These are phyloP conservation scores for Arbacia lixula DNA, from an alignment of 53 echinoderm and acorn worm genomes.

Conservation along the genomic window DNA sequence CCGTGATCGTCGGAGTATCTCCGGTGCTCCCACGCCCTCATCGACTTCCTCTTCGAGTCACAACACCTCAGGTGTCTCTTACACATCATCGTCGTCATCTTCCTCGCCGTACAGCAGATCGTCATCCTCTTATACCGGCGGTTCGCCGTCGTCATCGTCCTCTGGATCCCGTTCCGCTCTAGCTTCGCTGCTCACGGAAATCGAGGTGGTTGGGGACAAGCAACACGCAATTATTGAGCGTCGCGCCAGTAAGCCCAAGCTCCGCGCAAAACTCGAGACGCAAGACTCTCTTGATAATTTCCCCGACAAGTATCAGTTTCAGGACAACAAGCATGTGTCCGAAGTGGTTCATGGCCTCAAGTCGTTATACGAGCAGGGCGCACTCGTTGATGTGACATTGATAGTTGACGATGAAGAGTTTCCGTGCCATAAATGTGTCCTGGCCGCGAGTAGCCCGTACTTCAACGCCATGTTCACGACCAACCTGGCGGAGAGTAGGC, in stretches of 20 bases:
- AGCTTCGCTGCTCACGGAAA: conserved; percentile 55
- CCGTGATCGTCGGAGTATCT: conserved; percentile 49
- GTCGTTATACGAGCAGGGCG: conserved; percentile 74
- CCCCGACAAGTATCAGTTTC: conserved; percentile 90
- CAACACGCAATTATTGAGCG: conserved; percentile 40
- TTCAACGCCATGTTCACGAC: conserved; percentile 86
- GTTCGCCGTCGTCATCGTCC: not conserved
- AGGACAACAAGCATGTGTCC: conserved; percentile 79
- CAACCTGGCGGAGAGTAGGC: conserved; percentile 78
- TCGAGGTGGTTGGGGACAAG: conserved; percentile 62
- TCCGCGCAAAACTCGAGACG: conserved; percentile 42
- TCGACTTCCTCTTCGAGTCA: conserved; percentile 1
- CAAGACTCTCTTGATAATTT: conserved; percentile 78
- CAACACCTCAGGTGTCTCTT: conserved; percentile 7
- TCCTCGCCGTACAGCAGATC: conserved; percentile 12
- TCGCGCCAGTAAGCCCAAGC: conserved; percentile 33
- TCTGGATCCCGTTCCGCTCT: conserved; percentile 30
- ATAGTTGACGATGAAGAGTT: conserved; percentile 89
- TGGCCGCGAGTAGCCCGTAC: conserved; percentile 86
- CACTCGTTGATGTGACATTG: conserved; percentile 79
- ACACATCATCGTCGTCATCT: conserved; percentile 46
- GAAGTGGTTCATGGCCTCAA: conserved; percentile 72
- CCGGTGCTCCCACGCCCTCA: conserved; percentile 16
- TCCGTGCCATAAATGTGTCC: conserved; percentile 79
- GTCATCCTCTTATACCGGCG: conserved; percentile 26